phyloP scores from a whole-genome alignment of 2,888 invertebrate genomes.

The Biston stratarius region DNA sequence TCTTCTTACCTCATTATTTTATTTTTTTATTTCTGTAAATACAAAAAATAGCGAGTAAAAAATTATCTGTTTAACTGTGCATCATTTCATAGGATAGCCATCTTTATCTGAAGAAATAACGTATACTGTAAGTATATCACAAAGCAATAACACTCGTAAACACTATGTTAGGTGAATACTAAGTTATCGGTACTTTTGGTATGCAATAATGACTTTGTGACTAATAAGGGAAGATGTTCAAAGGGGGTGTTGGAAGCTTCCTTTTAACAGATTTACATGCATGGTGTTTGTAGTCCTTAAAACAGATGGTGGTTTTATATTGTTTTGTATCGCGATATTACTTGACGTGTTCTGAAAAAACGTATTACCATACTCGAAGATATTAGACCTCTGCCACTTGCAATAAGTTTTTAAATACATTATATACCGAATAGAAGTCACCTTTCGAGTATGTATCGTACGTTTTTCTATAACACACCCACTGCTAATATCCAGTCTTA shows the following conservation, averaged over 20 bases:
- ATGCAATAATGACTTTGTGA: conserved; percentile 55
- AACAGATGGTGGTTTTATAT: conserved; percentile 77
- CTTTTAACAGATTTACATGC: conserved; percentile 57
- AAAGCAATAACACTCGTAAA: conserved; percentile 85
- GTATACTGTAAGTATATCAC: conserved; percentile 87
- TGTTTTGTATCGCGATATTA: conserved; percentile 61
- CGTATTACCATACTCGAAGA: conserved; percentile 44
- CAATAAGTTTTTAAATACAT: neutral
- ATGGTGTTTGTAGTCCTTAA: conserved; percentile 78
- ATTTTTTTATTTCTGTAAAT: conserved; percentile 79
- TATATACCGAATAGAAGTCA: neutral
- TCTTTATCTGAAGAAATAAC: conserved; percentile 87
- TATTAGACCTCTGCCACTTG: neutral
- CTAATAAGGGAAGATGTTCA: conserved; percentile 58
- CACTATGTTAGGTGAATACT: conserved; percentile 81
- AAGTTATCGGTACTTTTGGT: conserved; percentile 45
- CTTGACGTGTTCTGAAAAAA: conserved; percentile 65
- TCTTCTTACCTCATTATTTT: conserved; percentile 63
- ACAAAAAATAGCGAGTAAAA: conserved; percentile 87
- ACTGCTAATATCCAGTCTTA: conserved; percentile 54
- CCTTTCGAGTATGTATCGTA: conserved; percentile 42
- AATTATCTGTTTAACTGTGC: conserved; percentile 92
- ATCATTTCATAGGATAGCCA: conserved; percentile 91
- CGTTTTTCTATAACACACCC: conserved; percentile 67
- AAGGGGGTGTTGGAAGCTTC: conserved; percentile 55